Evolutionary conservation across 2,797 vertebrate species (phyloP).

Genomic region (Centroberyx gerrardi): DNA sequence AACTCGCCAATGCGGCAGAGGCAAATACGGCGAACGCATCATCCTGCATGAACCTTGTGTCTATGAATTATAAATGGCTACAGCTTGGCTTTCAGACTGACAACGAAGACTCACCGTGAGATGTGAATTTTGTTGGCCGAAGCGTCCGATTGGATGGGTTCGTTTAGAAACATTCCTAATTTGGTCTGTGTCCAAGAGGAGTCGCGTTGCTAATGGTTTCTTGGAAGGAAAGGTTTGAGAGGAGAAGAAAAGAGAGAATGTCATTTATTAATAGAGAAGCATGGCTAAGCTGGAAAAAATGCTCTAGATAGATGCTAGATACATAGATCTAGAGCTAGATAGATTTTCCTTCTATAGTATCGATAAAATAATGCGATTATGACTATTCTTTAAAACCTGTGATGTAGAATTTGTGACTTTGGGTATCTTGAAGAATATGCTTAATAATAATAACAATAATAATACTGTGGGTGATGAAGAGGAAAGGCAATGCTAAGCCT

Average conservation of each 20-base stretch:
- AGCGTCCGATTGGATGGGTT: constrained; percentile 8
- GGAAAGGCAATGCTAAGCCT: too few relatives aligned
- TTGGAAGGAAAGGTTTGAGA: constrained; percentile 24
- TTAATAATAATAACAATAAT: too few relatives aligned
- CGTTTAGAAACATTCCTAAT: constrained; percentile 15
- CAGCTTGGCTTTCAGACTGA: constrained; percentile 31
- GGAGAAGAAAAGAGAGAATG: not conserved
- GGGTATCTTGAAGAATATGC: too few relatives aligned
- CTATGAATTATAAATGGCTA: constrained; percentile 46
- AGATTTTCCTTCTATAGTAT: too few relatives aligned
- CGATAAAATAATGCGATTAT: too few relatives aligned
- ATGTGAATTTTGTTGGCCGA: constrained; percentile 5
- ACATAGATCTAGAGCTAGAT: too few relatives aligned
- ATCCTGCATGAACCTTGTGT: constrained; percentile 29
- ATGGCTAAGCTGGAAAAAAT: not conserved
- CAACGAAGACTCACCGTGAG: constrained; percentile 7
- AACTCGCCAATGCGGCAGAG: not conserved
- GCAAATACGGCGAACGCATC: constrained; percentile 23
- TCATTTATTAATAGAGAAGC: constrained; percentile 14
- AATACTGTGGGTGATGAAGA: too few relatives aligned
- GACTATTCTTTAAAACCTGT: too few relatives aligned
- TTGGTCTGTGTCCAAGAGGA: constrained; percentile 24
- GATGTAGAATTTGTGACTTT: too few relatives aligned
- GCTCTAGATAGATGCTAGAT: too few relatives aligned
- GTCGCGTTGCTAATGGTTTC: constrained; percentile 17